Conservation (phyloP, 1,140 invertebrate species). For the Eriosoma lanigerum region DNA sequence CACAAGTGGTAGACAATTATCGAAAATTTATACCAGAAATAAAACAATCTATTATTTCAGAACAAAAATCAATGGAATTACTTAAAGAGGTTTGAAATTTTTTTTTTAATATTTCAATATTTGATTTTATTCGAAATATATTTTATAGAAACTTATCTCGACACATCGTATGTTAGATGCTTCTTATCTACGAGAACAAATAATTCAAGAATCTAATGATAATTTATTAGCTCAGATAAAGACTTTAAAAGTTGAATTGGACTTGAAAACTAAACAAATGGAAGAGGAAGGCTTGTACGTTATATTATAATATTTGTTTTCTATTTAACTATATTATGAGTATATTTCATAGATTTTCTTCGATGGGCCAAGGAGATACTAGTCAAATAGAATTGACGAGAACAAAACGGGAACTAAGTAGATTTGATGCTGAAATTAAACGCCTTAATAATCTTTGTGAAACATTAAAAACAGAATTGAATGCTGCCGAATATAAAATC, state of each 20-base stretch:
- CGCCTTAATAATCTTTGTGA: constrained; percentile 8
- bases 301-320: neutral
- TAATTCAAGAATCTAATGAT: constrained; percentile 44
- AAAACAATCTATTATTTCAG: constrained; percentile 29
- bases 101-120: neutral
- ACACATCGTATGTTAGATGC: constrained; percentile 28
- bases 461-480: constrained; percentile 6
- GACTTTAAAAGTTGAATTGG: constrained; percentile 30
- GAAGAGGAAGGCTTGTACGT: constrained; percentile 46
- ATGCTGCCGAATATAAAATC: constrained; percentile 30
- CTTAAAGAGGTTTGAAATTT: constrained; percentile 7
- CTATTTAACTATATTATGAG: neutral
- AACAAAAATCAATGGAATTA: constrained; percentile 14
- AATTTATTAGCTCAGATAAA: constrained; percentile 45
- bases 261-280: constrained; percentile 38
- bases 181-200: constrained; percentile 30
- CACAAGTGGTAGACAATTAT: constrained; percentile 14
- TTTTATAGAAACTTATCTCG: constrained; percentile 8
- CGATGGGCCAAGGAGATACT: constrained; percentile 41
- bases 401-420: constrained; percentile 20
- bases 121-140: neutral
- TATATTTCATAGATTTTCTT: constrained; percentile 23
- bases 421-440: constrained; percentile 13
- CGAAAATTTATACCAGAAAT: constrained; percentile 33
- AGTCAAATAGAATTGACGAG: constrained; percentile 43